Evolutionary conservation across 2,797 vertebrate species (phyloP).

Genomic region (Nyctalus aviator): DNA sequence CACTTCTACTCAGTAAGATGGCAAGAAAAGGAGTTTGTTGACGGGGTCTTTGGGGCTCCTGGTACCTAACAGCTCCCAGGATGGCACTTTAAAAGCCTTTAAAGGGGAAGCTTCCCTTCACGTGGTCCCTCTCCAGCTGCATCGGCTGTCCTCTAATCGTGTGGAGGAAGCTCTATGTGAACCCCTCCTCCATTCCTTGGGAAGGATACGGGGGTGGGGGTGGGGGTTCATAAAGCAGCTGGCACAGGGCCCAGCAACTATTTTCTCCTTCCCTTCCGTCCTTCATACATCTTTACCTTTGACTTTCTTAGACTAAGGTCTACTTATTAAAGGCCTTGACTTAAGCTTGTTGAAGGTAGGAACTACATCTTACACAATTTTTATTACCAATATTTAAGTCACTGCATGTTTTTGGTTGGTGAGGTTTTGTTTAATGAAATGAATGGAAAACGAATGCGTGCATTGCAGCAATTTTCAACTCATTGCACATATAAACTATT

Average conservation of each 20-base stretch:
- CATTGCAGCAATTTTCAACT: no score
- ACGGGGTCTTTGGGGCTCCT: no score
- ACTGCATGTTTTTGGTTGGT: background rate
- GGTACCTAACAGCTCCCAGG: no score
- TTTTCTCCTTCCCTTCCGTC: background rate
- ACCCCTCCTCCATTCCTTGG: background rate
- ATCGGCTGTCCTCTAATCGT: background rate
- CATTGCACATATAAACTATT: no score
- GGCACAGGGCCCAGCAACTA: background rate
- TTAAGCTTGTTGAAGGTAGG: background rate
- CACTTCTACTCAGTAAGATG: no score
- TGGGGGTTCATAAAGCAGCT: background rate
- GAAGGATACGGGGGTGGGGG: background rate
- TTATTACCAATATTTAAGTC: background rate
- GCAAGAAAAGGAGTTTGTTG: no score
- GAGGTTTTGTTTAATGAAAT: constrained; percentile 1
- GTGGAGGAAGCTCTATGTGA: background rate
- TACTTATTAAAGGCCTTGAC: background rate
- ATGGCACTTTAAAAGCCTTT: no score
- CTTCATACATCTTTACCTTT: background rate
- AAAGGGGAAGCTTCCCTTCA: background rate
- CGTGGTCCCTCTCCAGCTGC: background rate
- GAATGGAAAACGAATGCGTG: background rate
- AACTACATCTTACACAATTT: background rate
- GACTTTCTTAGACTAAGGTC: background rate